A percentile compares a stretch with the other conserved stretches of the same genome.
phyloP scores from a whole-genome alignment of 2,888 invertebrate genomes.

The Dasysyrphus albostriatus region DNA sequence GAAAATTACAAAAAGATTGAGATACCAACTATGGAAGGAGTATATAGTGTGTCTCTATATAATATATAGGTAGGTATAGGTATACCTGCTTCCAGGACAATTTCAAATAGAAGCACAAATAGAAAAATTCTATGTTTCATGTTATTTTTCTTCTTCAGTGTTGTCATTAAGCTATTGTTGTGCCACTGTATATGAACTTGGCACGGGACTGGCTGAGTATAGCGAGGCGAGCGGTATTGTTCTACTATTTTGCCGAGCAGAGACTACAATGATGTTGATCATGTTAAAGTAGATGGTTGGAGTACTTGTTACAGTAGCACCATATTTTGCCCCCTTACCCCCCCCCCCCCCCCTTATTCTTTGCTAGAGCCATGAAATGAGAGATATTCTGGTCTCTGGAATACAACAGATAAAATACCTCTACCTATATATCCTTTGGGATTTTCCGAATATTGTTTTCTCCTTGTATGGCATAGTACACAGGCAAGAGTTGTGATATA shows the following conservation, averaged over 20 bases:
- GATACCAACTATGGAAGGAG: not conserved
- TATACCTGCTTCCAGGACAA: conserved; percentile 33
- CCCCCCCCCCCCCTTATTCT: too few species aligned
- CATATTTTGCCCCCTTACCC: not conserved
- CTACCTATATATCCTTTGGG: conserved; percentile 28
- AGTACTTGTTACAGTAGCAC: not conserved
- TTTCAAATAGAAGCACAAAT: conserved; percentile 25
- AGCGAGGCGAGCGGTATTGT: not conserved
- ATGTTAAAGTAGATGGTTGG: conserved; percentile 20
- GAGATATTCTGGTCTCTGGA: conserved; percentile 4
- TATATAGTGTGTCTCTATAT: not conserved
- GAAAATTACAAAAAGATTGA: conserved; percentile 69
- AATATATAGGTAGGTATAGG: too few species aligned
- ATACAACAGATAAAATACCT: conserved; percentile 13
- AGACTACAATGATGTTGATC: conserved; percentile 31
- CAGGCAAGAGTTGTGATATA: not conserved
- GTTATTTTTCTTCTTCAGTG: conserved; percentile 27
- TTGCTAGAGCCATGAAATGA: conserved; percentile 9
- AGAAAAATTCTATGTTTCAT: conserved; percentile 31
- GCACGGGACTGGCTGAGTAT: not conserved
- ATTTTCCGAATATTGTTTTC: conserved; percentile 18
- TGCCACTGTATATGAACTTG: conserved; percentile 15
- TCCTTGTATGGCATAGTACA: not conserved
- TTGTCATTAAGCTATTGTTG: conserved; percentile 59
- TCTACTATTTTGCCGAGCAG: not conserved